phyloP scores from a whole-genome alignment of 2,113 vertebrate species.

The Uria aalge region DNA sequence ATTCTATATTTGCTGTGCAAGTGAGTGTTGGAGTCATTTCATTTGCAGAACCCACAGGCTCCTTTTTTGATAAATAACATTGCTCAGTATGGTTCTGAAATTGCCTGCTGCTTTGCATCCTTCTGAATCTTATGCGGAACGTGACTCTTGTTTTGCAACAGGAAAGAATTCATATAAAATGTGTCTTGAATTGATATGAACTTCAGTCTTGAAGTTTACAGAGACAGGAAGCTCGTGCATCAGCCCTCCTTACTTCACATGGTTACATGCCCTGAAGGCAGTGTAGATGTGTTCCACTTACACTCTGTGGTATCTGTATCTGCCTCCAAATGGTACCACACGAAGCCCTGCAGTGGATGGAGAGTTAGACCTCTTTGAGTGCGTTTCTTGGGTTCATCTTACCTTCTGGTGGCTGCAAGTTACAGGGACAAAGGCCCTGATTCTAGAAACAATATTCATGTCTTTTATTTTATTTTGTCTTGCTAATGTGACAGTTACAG shows the following conservation, averaged over 20 bases:
- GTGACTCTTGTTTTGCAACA: not conserved
- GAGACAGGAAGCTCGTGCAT: not conserved
- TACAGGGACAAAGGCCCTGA: not conserved
- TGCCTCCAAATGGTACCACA: not conserved
- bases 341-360: not conserved
- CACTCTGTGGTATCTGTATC: not conserved
- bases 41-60: conserved; percentile 24
- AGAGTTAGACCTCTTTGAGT: not conserved
- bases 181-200: not conserved
- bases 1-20: not conserved
- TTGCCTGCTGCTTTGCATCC: not conserved
- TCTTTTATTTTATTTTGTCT: not conserved
- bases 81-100: conserved; percentile 33
- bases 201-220: not conserved
- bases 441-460: not conserved
- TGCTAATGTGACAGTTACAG: not conserved
- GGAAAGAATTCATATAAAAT: not conserved
- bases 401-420: not conserved
- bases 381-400: not conserved
- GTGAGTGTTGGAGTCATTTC: not conserved
- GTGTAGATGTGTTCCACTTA: not conserved
- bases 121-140: not conserved
- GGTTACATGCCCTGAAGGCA: not conserved
- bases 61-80: not conserved
- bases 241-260: not conserved